Evolutionary conservation across 2,888 invertebrate species (phyloP).

Genomic region (Cynaeus angustus): DNA sequence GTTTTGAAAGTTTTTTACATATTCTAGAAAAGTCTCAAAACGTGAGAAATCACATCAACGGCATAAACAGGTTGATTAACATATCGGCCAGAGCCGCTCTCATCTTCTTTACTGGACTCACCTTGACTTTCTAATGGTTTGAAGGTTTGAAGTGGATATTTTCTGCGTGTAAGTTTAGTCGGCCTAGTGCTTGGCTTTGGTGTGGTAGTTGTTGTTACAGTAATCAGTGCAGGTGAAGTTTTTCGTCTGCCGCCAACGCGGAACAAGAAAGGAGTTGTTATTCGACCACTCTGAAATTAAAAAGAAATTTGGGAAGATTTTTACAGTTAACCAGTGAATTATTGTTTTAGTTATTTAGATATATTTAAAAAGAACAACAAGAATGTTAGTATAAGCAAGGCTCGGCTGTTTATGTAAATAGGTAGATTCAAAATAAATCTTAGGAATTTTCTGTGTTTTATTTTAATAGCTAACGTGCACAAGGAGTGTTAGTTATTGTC

Average conservation of each 20-base stretch:
- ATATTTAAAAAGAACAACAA: neutral
- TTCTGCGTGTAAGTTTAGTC: constrained; percentile 62
- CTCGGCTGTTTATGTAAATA: neutral
- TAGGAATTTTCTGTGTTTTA: constrained; percentile 30
- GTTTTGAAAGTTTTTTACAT: constrained; percentile 15
- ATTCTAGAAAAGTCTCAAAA: neutral
- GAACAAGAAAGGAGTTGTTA: constrained; percentile 53
- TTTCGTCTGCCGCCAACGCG: constrained; percentile 57
- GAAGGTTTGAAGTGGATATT: constrained; percentile 55
- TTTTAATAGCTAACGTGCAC: constrained; percentile 20
- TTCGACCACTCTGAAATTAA: constrained; percentile 47
- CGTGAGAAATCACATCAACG: constrained; percentile 8
- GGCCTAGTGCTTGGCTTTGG: constrained; percentile 56
- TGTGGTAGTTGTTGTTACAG: constrained; percentile 50
- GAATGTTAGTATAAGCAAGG: constrained; percentile 7
- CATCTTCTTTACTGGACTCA: constrained; percentile 52
- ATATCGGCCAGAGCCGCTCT: constrained; percentile 15
- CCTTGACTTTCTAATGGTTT: constrained; percentile 66
- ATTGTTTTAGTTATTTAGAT: too few species aligned
- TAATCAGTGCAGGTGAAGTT: constrained; percentile 52
- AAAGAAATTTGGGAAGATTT: constrained; percentile 8
- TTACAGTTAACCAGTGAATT: neutral
- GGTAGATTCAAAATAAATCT: constrained; percentile 15
- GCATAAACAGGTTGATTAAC: neutral
- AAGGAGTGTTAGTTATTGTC: constrained; percentile 7